Evolutionary conservation across 1,140 invertebrate species (phyloP).

Genomic region (Sinonovacula constricta): DNA sequence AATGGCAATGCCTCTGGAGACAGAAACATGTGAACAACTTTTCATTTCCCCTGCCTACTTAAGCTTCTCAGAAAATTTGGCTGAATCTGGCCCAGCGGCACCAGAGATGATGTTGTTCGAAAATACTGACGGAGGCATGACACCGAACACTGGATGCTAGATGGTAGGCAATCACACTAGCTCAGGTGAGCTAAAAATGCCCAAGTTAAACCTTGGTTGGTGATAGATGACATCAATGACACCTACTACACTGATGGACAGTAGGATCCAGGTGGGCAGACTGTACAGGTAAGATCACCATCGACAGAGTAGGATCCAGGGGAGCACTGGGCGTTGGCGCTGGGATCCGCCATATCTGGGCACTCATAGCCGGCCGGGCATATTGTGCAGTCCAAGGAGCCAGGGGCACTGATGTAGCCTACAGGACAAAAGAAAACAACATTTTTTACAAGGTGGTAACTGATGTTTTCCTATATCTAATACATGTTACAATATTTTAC

Average conservation of each 20-base stretch:
- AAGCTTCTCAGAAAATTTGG: too few relatives aligned
- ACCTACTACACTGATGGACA: slow-evolving; percentile 52
- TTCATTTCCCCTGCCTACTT: too few relatives aligned
- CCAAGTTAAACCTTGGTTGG: too few relatives aligned
- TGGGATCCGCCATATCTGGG: slow-evolving; percentile 59
- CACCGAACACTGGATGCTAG: background rate
- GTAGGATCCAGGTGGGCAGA: slow-evolving; percentile 60
- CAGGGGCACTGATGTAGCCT: slow-evolving; percentile 61
- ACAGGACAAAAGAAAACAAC: too few relatives aligned
- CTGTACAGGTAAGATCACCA: slow-evolving; percentile 54
- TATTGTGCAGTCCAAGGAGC: slow-evolving; percentile 56
- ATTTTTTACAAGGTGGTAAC: too few relatives aligned
- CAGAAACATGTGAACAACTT: too few relatives aligned
- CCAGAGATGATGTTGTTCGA: background rate
- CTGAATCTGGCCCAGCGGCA: background rate
- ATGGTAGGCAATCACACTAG: background rate
- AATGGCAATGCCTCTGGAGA: too few relatives aligned
- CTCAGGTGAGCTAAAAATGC: background rate
- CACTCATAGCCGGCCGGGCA: slow-evolving; percentile 69
- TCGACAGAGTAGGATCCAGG: slow-evolving; percentile 62
- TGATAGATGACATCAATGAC: background rate
- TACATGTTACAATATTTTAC: too few relatives aligned
- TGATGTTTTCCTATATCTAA: too few relatives aligned
- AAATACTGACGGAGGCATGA: background rate
- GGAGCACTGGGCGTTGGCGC: slow-evolving; percentile 55